These are phyloP conservation scores for Brenthis hecate DNA, from an alignment of 2,888 invertebrate species.

Conservation along the genomic window DNA sequence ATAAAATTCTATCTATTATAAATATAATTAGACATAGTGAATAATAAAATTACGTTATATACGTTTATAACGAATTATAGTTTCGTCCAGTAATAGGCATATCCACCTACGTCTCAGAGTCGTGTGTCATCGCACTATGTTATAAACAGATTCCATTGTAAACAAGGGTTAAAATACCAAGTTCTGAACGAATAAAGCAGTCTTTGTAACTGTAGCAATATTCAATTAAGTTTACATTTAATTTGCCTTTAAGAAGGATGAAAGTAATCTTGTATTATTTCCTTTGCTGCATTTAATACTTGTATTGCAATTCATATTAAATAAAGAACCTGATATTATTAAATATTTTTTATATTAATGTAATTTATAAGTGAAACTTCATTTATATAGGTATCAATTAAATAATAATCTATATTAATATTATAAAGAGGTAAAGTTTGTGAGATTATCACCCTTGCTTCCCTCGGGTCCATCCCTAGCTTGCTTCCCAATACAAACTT, in stretches of 20 bases:
- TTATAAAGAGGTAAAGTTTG: too few relatives aligned
- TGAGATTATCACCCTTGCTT: too few relatives aligned
- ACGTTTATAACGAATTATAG: constrained; percentile 18
- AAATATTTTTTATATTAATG: too few relatives aligned
- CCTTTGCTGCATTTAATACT: background rate
- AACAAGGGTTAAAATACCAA: constrained; percentile 24
- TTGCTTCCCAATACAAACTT: too few relatives aligned
- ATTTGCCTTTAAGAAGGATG: background rate
- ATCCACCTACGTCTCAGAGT: constrained; percentile 30
- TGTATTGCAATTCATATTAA: too few relatives aligned
- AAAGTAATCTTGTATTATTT: constrained; percentile 3
- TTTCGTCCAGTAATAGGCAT: constrained; percentile 33
- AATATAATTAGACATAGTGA: constrained; percentile 16
- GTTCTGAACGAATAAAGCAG: constrained; percentile 6
- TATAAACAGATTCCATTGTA: constrained; percentile 31
- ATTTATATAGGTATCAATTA: too few relatives aligned
- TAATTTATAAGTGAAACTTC: too few relatives aligned
- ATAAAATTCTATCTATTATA: background rate
- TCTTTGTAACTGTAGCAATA: constrained; percentile 6
- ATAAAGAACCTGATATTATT: too few relatives aligned
- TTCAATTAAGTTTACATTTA: background rate
- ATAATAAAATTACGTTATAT: constrained; percentile 23
- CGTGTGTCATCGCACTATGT: constrained; percentile 31
- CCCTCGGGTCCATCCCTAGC: too few relatives aligned
- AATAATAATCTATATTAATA: too few relatives aligned